These are phyloP conservation scores for Actinemys pallida DNA, from an alignment of 2,113 vertebrate species.

Conservation along the genomic window DNA sequence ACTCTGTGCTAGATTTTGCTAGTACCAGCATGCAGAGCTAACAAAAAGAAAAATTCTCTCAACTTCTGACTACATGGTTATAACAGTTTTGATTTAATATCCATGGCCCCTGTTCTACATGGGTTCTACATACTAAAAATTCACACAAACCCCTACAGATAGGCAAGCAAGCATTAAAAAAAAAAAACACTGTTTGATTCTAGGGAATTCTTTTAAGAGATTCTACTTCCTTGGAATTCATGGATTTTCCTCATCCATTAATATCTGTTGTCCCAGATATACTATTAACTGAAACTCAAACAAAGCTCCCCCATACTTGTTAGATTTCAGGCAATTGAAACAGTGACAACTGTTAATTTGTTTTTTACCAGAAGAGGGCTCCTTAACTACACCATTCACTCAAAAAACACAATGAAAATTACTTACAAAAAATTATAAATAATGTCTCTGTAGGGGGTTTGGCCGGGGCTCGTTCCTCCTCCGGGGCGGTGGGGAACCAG, in stretches of 20 bases:
- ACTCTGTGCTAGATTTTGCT: neutral
- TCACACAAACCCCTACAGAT: neutral
- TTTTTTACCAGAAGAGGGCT: neutral
- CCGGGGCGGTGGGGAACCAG: no score
- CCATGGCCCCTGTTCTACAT: neutral
- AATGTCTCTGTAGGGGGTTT: neutral
- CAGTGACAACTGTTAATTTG: neutral
- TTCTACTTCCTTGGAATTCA: neutral
- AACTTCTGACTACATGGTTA: neutral
- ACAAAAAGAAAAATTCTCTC: neutral
- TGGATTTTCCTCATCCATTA: neutral
- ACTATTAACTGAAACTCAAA: neutral
- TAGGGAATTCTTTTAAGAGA: neutral
- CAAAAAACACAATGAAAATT: neutral
- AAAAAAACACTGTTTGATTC: neutral
- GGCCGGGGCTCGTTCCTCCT: no score
- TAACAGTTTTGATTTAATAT: neutral
- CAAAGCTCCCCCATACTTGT: neutral
- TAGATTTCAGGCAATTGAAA: neutral
- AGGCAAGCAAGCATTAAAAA: neutral
- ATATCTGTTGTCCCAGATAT: neutral
- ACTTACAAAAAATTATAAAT: neutral
- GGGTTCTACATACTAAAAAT: neutral
- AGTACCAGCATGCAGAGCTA: neutral
- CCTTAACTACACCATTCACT: neutral